Conservation (phyloP, 2,797 vertebrate species). For the Spea hammondii region DNA sequence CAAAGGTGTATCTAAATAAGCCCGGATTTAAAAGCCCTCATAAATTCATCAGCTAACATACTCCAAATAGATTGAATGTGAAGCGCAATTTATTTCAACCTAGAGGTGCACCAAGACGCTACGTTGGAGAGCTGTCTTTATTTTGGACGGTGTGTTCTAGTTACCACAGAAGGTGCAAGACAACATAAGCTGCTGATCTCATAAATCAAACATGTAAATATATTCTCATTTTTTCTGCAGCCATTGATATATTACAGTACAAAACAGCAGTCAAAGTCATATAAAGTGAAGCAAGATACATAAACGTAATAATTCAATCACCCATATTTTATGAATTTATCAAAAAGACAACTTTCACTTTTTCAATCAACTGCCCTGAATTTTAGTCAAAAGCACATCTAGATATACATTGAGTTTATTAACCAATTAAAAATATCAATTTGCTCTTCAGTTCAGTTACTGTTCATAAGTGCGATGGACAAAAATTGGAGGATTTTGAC, state of each 20-base stretch:
- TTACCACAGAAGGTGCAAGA: constrained; percentile 13
- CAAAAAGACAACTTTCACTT: background rate
- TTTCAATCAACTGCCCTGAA: background rate
- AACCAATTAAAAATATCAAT: no score
- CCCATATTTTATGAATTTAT: constrained; percentile 10
- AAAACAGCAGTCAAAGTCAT: constrained; percentile 13
- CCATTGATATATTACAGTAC: constrained; percentile 21
- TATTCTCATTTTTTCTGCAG: constrained; percentile 8
- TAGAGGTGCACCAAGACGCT: no score
- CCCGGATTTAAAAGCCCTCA: no score
- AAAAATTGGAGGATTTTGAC: no score
- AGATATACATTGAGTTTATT: no score
- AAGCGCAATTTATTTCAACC: no score
- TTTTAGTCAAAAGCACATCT: no score
- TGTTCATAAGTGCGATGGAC: no score
- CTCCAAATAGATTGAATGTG: no score
- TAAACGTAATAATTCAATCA: constrained; percentile 3
- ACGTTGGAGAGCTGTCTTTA: background rate
- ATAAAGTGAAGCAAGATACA: constrained; percentile 2
- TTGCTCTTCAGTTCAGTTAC: no score
- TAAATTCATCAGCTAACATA: no score
- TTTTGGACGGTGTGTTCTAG: background rate
- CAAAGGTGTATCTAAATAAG: no score
- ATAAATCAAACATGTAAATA: constrained; percentile 37
- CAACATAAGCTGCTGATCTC: constrained; percentile 9